Evolutionary conservation across 2,888 invertebrate genomes (phyloP), one percentile per base, ranked within the genome.

Genomic region (Cataglyphis cursor): DNA sequence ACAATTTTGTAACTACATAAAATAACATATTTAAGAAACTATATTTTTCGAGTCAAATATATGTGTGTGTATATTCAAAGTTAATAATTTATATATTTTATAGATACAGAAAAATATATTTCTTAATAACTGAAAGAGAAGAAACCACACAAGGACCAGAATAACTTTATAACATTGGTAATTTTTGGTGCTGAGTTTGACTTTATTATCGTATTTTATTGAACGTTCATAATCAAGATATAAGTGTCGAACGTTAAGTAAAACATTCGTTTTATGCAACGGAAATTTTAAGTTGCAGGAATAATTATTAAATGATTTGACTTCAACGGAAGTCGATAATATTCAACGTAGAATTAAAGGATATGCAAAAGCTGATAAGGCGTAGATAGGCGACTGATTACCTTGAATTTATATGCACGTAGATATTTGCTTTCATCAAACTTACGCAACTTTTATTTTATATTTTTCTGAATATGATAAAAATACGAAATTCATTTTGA

Each of bases 291-390:
- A 12, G 75, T 83, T 75, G 81, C 68, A 66, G 82, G 73, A 24
- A 84, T 6, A 35, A 35, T 35, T 0, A 35, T 35, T 0, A 85
- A 89, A 84, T 83, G 82, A 62, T 70, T 66, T 86, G 85, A 86
- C 87, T 87, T 89, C 87, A 90, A 78, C 88, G 90, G 90, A 90
- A 89, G 88, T 83, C 66, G 82, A 86, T 81, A 86, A 90, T 90
- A 90, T 75, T 44, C 31, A 83, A 75, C 61, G 70, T 48, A 54
- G 72, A 72, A 74, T 87, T 84, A 83, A 89, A 88, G 51, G 88
- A 88, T 85, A 89, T 83, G 85, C 81, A 59, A 44, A 15, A 61
- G 65, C 59, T 84, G 90, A 90, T 90, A 90, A 90, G 57, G 65
- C 31, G 0, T 35, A 35, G 31, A 35, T 35, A 35, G 6, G 31